phyloP scores from a whole-genome alignment of 2,797 vertebrate species.

The Lepus oiostolus region DNA sequence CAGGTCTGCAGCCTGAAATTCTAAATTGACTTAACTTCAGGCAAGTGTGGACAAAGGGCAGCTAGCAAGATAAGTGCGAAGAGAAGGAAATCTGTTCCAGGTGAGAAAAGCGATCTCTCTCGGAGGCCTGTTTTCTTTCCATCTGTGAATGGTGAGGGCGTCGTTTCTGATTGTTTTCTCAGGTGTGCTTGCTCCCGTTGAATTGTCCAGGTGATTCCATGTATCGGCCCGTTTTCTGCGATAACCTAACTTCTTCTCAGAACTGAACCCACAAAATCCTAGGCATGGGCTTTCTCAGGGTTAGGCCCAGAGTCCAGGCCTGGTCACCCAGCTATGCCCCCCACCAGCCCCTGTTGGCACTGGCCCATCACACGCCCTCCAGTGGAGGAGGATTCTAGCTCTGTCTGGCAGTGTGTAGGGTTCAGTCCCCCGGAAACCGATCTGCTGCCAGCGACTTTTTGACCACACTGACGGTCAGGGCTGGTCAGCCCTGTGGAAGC shows the following conservation, averaged over 20 bases:
- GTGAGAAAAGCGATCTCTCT: background rate
- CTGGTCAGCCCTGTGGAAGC: background rate
- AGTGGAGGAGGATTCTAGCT: background rate
- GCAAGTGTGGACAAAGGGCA: background rate
- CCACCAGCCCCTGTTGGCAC: background rate
- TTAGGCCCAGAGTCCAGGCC: background rate
- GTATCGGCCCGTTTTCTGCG: background rate
- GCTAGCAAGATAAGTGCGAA: background rate
- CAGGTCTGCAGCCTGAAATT: background rate
- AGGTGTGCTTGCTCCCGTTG: background rate
- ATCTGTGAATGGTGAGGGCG: background rate
- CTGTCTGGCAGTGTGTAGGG: fast-evolving
- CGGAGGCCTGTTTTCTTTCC: background rate
- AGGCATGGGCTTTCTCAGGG: background rate
- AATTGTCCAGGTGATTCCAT: background rate
- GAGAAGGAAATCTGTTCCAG: background rate
- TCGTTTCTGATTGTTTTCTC: background rate
- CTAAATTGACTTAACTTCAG: background rate
- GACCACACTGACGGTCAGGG: background rate
- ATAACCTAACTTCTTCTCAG: background rate
- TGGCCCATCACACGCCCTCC: fast-evolving
- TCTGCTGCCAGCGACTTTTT: background rate
- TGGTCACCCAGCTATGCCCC: background rate
- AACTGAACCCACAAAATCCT: background rate
- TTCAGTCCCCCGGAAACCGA: background rate